These are phyloP conservation scores for Anoplophora glabripennis DNA, from an alignment of 1,140 invertebrate species.

Conservation along the genomic window DNA sequence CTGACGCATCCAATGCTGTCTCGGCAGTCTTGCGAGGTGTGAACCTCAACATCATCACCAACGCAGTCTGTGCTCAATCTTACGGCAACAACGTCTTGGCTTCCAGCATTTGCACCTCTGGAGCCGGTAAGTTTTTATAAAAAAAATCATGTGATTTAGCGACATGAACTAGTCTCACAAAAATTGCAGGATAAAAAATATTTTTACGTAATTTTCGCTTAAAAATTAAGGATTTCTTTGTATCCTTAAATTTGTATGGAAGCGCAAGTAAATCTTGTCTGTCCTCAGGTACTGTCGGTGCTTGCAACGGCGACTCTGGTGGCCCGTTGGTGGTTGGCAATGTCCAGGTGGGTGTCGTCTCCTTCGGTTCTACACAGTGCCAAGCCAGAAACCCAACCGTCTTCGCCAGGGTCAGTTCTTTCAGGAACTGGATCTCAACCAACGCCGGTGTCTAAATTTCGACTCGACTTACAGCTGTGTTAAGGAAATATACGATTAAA, in stretches of 20 bases:
- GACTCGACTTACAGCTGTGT: too few relatives aligned
- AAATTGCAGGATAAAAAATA: too few relatives aligned
- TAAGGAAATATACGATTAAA: too few relatives aligned
- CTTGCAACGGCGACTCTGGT: conserved; percentile 26
- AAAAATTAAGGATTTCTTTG: too few relatives aligned
- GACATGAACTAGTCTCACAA: too few relatives aligned
- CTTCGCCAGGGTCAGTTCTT: conserved; percentile 26
- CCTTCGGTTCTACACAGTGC: conserved; percentile 15
- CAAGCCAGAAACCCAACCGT: conserved; percentile 9
- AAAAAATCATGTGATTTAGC: too few relatives aligned
- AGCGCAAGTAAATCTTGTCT: too few relatives aligned
- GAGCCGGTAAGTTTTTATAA: not conserved
- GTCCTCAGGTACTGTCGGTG: not conserved
- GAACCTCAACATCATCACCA: not conserved
- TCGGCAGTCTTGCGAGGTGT: not conserved
- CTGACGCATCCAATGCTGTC: not conserved
- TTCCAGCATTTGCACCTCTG: not conserved
- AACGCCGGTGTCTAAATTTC: not conserved
- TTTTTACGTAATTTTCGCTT: too few relatives aligned
- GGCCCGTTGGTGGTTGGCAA: conserved; percentile 18
- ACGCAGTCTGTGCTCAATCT: not conserved
- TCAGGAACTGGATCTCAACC: conserved; percentile 19
- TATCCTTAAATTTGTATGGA: too few relatives aligned
- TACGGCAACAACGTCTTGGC: not conserved
- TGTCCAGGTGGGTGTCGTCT: conserved; percentile 19